Evolutionary conservation across 2,113 vertebrate genomes (phyloP).

Genomic region (Podarcis cretensis): DNA sequence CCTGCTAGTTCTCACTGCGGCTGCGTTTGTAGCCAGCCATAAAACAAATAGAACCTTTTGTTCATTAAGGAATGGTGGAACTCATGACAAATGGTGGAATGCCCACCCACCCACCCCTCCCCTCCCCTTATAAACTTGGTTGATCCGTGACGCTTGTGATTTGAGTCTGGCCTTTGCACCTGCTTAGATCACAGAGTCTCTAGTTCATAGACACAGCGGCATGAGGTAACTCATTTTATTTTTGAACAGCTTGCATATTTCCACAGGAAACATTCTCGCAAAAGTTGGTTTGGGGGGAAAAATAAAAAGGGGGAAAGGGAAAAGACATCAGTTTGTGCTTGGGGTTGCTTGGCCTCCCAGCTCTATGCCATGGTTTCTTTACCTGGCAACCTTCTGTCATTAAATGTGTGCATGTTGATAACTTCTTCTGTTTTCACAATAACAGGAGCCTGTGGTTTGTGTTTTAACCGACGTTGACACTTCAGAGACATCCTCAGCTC

Average conservation of each 20-base stretch:
- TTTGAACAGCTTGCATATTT: conserved; percentile 96
- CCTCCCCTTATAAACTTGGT: conserved; percentile 63
- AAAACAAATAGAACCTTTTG: conserved; percentile 79
- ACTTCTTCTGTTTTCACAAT: conserved; percentile 99
- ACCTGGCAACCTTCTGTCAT: conserved; percentile 98
- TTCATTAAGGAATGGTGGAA: conserved; percentile 79
- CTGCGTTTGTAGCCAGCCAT: conserved; percentile 82
- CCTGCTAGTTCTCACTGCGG: conserved; percentile 77
- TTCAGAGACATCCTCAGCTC: conserved; percentile 96
- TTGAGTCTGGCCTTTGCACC: conserved; percentile 81
- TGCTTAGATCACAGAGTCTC: conserved; percentile 83
- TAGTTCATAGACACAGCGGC: conserved; percentile 89
- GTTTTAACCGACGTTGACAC: conserved; percentile 97
- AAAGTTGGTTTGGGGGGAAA: conserved; percentile 77
- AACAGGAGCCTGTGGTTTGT: conserved; percentile 94
- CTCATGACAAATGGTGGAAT: conserved; percentile 79
- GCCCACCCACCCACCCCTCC: conserved; percentile 47
- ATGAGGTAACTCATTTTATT: conserved; percentile 97
- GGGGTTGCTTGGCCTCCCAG: conserved; percentile 81
- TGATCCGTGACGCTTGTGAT: conserved; percentile 80
- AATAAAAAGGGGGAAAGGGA: conserved; percentile 62
- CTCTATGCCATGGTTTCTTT: conserved; percentile 99
- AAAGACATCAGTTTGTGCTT: conserved; percentile 88
- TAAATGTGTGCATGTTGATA: conserved; percentile 99
- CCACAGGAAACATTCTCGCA: conserved; percentile 99